Percentiles rank a stretch among this genome's conserved stretches.
phyloP scores from a whole-genome alignment of 2,797 vertebrate genomes.

The Monodelphis domestica region DNA sequence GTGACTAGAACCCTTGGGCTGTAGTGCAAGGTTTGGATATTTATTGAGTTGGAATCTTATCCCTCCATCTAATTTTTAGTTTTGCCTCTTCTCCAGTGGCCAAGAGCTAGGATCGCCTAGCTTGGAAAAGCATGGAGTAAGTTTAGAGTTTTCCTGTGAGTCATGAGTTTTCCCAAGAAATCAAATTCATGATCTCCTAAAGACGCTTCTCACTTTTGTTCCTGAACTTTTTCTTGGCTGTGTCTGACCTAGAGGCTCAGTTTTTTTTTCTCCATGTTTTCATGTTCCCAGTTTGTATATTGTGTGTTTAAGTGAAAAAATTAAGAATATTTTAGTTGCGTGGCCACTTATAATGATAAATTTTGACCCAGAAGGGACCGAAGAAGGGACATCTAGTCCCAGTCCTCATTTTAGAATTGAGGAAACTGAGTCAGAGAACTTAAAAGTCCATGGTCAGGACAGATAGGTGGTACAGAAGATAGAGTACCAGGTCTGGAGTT shows the following conservation, averaged over 20 bases:
- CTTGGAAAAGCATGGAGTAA: constrained; percentile 16
- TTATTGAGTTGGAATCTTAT: background rate
- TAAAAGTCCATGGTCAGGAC: background rate
- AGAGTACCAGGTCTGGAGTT: too few relatives aligned
- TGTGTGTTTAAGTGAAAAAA: background rate
- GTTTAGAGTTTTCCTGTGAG: background rate
- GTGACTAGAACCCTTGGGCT: background rate
- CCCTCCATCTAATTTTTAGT: background rate
- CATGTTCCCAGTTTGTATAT: constrained; percentile 15
- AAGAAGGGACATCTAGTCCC: background rate
- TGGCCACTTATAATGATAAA: background rate
- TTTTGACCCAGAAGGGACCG: background rate
- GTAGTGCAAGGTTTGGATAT: background rate
- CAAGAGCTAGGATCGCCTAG: background rate
- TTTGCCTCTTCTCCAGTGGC: background rate
- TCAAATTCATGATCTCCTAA: background rate
- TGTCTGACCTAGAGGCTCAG: background rate
- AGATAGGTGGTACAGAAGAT: too few relatives aligned
- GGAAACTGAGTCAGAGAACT: background rate
- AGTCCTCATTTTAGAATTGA: background rate
- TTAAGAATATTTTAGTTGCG: background rate
- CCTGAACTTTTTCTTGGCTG: background rate
- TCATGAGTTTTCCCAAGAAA: background rate
- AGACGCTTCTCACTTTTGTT: background rate
- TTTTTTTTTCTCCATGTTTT: background rate